phyloP scores from a whole-genome alignment of 2,113 vertebrate species.

The Deroptyus accipitrinus region DNA sequence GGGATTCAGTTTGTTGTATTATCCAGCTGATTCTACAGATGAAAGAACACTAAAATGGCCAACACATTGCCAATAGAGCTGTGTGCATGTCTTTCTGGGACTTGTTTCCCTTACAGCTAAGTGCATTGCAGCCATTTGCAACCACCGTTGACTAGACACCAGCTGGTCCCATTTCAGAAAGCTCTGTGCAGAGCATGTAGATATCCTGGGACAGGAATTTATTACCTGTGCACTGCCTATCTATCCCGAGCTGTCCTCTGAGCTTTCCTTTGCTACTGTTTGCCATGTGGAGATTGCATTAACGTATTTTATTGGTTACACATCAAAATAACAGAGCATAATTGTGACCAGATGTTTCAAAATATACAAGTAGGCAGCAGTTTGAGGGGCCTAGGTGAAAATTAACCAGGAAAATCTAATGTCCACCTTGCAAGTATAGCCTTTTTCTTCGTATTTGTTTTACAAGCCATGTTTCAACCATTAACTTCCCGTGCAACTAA shows the following conservation, averaged over 20 bases:
- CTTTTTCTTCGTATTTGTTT: background rate
- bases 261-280: background rate
- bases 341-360: background rate
- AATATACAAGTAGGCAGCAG: background rate
- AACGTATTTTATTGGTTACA: accelerated
- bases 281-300: background rate
- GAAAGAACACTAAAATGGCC: background rate
- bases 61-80: accelerated
- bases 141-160: background rate
- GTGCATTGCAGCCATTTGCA: background rate
- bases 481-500: background rate
- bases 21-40: no score
- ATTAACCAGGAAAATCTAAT: background rate
- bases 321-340: background rate
- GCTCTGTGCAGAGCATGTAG: background rate
- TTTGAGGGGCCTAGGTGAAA: background rate
- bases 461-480: background rate
- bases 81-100: no score
- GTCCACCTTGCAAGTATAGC: background rate
- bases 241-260: background rate
- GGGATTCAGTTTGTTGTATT: background rate
- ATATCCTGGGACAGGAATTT: background rate
- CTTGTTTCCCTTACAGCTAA: background rate
- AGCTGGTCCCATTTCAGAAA: background rate
- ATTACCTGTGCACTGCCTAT: background rate